Base-by-base conservation (phyloP, 2,888 invertebrate genomes). In the Diplazon laetatorius region DNA sequence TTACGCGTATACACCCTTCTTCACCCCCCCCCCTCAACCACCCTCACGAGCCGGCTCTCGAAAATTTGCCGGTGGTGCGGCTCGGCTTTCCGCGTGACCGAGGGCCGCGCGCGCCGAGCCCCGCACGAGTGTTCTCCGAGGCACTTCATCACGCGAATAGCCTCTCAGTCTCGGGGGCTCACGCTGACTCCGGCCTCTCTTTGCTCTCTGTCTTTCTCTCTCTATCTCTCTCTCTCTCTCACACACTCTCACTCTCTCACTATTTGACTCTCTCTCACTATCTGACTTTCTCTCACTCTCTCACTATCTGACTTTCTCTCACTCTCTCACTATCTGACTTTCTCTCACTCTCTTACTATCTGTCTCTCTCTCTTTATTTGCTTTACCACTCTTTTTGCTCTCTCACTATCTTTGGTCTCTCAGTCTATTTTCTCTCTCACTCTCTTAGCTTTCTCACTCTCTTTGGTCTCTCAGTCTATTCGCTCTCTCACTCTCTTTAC, bases 91-190 rank as follows among this genome's bases (percentile, higher is more conserved):
- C 55, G 74, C 52, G 48, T 77, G 77, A 77, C 77, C 77, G 72
- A 77, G 72, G 52, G 57, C 46, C 72, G 68, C 46, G 62, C 46
- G 62, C 71, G 60, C 44, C 44, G 68, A 69, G 46, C 57, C 55
- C 48, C 35, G 44, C 63, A 65, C 59, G 63, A 76, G 76, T 72
- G 77, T 68, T 68, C 62, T 77, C 77, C 68, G 77, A 55, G 77
- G 71, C 72, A 72, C 77, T 77, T 72, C 72, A 77, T 77, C 77
- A 77, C 55, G 72, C 77, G 72, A 72, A 62, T 72, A 46, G 68
- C 72, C 77, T 77, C 72, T 77, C 77, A 72, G 77, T 72, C 72
- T 77, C 77, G 72, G 39, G 60, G 35, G 71, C 70, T 70, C 70
- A 57, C 50, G 50, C 63, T 71, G 60, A 72, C 66, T 76, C 66